Conservation (phyloP, 2,113 vertebrate genomes). For the Paramisgurnus dabryanus region DNA sequence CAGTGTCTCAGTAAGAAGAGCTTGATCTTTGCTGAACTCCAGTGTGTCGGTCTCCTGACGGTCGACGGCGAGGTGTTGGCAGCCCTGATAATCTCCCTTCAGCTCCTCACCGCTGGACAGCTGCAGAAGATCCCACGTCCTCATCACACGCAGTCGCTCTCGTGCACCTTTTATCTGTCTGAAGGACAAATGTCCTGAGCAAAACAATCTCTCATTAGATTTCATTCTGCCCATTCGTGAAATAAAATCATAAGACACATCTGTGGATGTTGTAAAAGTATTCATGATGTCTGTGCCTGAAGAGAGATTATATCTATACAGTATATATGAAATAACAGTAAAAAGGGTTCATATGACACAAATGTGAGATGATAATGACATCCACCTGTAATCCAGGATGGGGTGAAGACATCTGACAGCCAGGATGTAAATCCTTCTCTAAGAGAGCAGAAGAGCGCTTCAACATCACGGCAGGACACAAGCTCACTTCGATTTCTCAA, state of each 20-base stretch:
- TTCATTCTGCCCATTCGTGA: neutral
- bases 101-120: constrained; percentile 68
- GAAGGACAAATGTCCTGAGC: constrained; percentile 74
- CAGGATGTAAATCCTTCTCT: constrained; percentile 68
- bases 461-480: constrained; percentile 63
- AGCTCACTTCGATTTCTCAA: constrained; percentile 71
- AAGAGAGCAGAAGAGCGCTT: constrained; percentile 71
- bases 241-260: neutral
- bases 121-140: constrained; percentile 73
- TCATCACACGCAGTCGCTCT: constrained; percentile 63
- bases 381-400: constrained; percentile 75
- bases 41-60: constrained; percentile 69
- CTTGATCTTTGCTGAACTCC: constrained; percentile 65
- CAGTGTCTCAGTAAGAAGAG: constrained; percentile 61
- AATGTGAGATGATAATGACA: neutral
- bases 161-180: constrained; percentile 66
- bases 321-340: too few relatives aligned
- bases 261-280: too few relatives aligned
- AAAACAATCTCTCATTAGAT: neutral
- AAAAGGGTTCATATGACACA: neutral
- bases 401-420: constrained; percentile 70
- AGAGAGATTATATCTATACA: too few relatives aligned
- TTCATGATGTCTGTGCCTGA: too few relatives aligned
- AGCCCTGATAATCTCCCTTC: constrained; percentile 71
- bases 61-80: constrained; percentile 69